Evolutionary conservation across 2,888 invertebrate genomes (phyloP).

Genomic region (Noctua comes): DNA sequence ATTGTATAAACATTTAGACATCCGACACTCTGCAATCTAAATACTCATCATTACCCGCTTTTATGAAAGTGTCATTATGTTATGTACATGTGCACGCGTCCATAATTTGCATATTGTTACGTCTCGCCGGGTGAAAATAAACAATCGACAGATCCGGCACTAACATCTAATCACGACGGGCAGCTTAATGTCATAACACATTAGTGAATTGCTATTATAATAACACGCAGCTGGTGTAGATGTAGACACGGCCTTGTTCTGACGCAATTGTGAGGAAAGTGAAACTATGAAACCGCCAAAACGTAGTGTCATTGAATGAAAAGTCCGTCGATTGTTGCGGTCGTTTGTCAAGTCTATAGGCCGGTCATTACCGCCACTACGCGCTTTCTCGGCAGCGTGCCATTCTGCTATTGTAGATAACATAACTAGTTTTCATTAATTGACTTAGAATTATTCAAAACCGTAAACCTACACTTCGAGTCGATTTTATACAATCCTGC

Average conservation of each 20-base stretch:
- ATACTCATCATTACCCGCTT: conserved; percentile 64
- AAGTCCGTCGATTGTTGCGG: conserved; percentile 74
- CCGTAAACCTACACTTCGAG: conserved; percentile 65
- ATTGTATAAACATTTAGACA: conserved; percentile 49
- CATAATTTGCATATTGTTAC: conserved; percentile 78
- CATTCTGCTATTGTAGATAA: conserved; percentile 65
- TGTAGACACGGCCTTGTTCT: conserved; percentile 78
- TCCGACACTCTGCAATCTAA: conserved; percentile 54
- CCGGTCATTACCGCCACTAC: conserved; percentile 72
- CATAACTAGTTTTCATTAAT: conserved; percentile 74
- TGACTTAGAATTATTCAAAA: conserved; percentile 72
- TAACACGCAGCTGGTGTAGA: conserved; percentile 70
- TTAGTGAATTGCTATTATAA: conserved; percentile 77
- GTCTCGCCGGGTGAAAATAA: conserved; percentile 77
- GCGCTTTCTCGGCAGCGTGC: conserved; percentile 76
- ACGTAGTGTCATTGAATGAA: conserved; percentile 77
- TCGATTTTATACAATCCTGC: conserved; percentile 47
- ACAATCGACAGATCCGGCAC: conserved; percentile 77
- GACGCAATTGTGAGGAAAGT: conserved; percentile 83
- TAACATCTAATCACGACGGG: conserved; percentile 71
- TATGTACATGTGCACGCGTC: conserved; percentile 65
- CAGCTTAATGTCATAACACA: conserved; percentile 75
- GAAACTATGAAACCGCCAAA: conserved; percentile 83
- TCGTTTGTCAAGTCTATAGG: conserved; percentile 75
- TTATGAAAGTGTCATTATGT: conserved; percentile 76